Evolutionary conservation across 2,113 vertebrate genomes (phyloP), one percentile per base, ranked within the genome.

Genomic region (Neomonachus schauinslandi): DNA sequence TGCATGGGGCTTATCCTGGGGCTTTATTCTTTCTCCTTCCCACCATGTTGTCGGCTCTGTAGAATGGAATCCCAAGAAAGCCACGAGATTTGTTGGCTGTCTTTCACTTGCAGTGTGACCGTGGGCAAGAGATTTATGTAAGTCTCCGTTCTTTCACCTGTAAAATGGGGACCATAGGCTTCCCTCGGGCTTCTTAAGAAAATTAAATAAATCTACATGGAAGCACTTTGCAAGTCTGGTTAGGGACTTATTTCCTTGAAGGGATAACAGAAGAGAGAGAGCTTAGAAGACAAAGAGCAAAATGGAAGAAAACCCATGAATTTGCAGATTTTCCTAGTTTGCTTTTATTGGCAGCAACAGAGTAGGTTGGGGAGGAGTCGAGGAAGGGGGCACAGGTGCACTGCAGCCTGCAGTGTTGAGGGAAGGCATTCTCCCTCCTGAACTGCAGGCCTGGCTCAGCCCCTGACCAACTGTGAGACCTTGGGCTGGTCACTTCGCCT

Each of bases 81-180:
- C 4, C 22, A 12, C 5, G 28, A 77, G 33, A 55, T 36, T 31
- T 26, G 21, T 39, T 79, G 31, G 11, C 24, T 80, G 65, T 59
- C 31, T 61, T 46, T 97, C 22, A 46, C 26, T 31, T 61, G 18
- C 42, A 53, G 15, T 31, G 12, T 77, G 36, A 72, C 33, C 42
- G 89, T 83, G 72, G 51, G 46, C 16, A 61, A 90, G 89, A 85
- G 51, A 83, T 65, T 49, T 80, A 51, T 26, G 24, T 21, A 49
- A 69, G 46, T 33, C 61, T 82, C 46, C 16, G 12, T 74, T 69
- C 16, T 59, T 74, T 63, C 16, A 18, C 7, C 81, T 91, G 19
- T 53, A 31, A 90, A 77, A 59, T 72, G 88, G 26, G 53, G 4
- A 24, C 16, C 13, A 55, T 0, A 42, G 49, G 28, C 39, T 72